Evolutionary conservation across 2,888 invertebrate genomes (phyloP), one percentile per base, ranked within the genome.

Genomic region (Serripes groenlandicus): DNA sequence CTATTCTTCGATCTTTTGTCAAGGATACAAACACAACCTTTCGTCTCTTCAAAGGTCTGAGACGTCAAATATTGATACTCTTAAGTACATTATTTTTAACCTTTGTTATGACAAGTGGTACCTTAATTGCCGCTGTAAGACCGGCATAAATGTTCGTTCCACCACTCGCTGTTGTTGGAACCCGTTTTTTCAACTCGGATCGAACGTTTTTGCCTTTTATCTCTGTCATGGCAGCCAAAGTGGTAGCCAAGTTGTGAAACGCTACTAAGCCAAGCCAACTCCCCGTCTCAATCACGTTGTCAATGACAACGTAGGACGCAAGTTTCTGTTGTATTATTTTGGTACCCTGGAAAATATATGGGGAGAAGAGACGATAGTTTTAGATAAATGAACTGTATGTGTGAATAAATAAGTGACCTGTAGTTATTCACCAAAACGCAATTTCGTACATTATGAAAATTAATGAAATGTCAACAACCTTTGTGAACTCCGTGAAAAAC

Each of bases 61-160:
- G n/a, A n/a, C n/a, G n/a, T n/a, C n/a, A n/a, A n/a, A n/a, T n/a
- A n/a, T n/a, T n/a, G n/a, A n/a, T n/a, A n/a, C n/a, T n/a, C n/a
- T n/a, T n/a, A n/a, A n/a, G n/a, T n/a, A n/a, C n/a, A n/a, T n/a
- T n/a, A n/a, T n/a, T n/a, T n/a, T n/a, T n/a, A n/a, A n/a, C n/a
- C n/a, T n/a, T n/a, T n/a, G n/a, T n/a, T n/a, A n/a, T n/a, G n/a
- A n/a, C n/a, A n/a, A n/a, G n/a, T n/a, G 18, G 4, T 70, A 76
- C 74, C 74, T 42, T 15, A 0, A 74, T 58, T 2, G 78, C 74
- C 21, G 28, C 9, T 9, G 37, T n/a, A 2, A 78, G 28, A 18
- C 78, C 78, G 1, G 30, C 32, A 32, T 64, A 64, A 11, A 78
- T 78, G n/a, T 71, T 28, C 23, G 78, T 78, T 15, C 42, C 73